Base-by-base conservation (phyloP, 2,888 invertebrate genomes). In the Agriopis aurantiaria region DNA sequence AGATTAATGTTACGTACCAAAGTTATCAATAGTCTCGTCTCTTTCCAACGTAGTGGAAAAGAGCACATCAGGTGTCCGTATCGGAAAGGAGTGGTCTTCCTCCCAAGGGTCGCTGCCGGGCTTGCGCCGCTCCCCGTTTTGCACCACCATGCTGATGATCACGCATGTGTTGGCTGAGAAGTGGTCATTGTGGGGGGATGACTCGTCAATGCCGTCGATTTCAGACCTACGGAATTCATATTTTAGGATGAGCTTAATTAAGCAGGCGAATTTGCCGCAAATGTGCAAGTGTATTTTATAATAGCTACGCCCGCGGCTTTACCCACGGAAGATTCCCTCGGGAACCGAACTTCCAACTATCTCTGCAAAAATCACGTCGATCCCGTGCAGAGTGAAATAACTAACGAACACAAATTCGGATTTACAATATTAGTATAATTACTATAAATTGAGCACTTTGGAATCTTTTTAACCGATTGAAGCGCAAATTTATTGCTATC, bases 1-100 rank as follows among this genome's bases (percentile, higher is more conserved):
- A 8, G 43, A 23, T 4, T 52, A 55, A 12, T 23, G 58, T 10
- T 2, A 82, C 89, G 91, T 83, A 97, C 97, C 97, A 85, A 98
- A 98, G 85, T 97, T 97, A 81, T 98, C 98, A 41, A 97, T 94
- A 80, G 97, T 96, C 87, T 98, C 98, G 73, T 97, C 97, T 89
- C 96, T 96, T 86, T 98, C 98, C 66, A 97, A 87, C 66, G 96
- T 96, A 0, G 97, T 96, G 6, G 96, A 96, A 87, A 98, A 98
- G 0, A 98, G 89, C 0, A 96, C 93, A 72, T 95, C 93, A 0
- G 91, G 91, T 0, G 92, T 91, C 17, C 95, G 78, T 0, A 91
- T 80, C 0, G 91, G 84, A 78, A 91, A 93, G 0, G 95, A 95
- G 76, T 96, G 95, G 81, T 96, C 96, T 10, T 96, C 96, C 65